These are phyloP conservation scores for Ostrea edulis DNA, from an alignment of 1,140 invertebrate species.

Conservation along the genomic window DNA sequence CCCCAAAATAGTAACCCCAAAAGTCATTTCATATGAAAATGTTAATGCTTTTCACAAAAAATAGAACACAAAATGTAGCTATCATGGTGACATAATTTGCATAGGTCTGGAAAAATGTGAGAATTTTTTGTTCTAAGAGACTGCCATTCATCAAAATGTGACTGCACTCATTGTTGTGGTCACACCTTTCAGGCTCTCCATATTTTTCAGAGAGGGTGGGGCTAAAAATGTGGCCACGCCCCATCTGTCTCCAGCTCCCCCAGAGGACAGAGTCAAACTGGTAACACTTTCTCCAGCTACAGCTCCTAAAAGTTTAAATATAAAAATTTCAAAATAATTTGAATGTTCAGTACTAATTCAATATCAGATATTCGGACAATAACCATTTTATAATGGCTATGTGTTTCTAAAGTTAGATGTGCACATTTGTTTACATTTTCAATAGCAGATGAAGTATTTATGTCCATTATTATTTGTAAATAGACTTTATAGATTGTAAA, in stretches of 20 bases:
- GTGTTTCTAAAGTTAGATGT: neutral
- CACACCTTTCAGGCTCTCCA: conserved; percentile 12
- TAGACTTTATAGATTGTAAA: too few species aligned
- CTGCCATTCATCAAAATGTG: neutral
- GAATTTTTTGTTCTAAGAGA: neutral
- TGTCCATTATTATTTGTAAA: too few species aligned
- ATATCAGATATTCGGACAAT: neutral
- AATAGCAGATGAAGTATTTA: too few species aligned
- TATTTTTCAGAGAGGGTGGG: neutral
- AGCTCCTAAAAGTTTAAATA: neutral
- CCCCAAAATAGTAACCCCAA: neutral
- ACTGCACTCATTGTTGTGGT: neutral
- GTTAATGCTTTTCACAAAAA: neutral
- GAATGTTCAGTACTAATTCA: neutral
- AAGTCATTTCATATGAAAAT: neutral
- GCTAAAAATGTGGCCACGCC: conserved; percentile 12
- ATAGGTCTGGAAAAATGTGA: neutral
- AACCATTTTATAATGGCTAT: neutral
- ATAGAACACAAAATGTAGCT: neutral
- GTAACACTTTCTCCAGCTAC: neutral
- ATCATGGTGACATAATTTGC: neutral
- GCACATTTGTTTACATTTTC: neutral
- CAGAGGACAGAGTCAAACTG: neutral
- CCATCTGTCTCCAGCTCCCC: neutral
- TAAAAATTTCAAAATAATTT: neutral